Base-by-base conservation (phyloP, 2,113 vertebrate genomes). In the Takifugu flavidus region DNA sequence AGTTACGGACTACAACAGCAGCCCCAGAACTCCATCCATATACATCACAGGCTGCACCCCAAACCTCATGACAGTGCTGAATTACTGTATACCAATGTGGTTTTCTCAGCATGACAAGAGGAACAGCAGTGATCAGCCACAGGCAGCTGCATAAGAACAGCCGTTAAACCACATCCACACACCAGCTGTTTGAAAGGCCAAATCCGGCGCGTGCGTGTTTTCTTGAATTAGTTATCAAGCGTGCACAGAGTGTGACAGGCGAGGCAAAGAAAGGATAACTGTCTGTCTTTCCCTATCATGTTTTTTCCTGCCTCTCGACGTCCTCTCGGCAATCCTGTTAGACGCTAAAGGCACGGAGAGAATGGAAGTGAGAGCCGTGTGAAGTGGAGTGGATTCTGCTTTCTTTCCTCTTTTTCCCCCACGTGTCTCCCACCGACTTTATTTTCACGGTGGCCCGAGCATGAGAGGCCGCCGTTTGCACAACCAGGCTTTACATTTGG, bases 401-500 rank as follows among this genome's bases (percentile, higher is more conserved):
- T 65, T 25, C 31, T 72, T 55, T 10, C 28, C 42, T 39, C 49
- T 50, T 60, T 5, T 20, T 54, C 44, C 2, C 14, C 13, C 29
- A 34, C 51, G 0, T 27, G 4, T 15, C 26, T 12, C 3, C 12
- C 3, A 5, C 70, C 74, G 70, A 76, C 81, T 82, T 75, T 77
- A 84, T 87, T 80, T 80, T 67, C 76, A 84, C 60, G 83, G 77
- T 75, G 74, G 81, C 82, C 75, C 50, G 62, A 58, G 74, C 55
- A 43, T 67, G 74, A 82, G 72, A 72, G 57, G 65, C 76, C 34
- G 79, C 52, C 73, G 79, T 74, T 78, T 27, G 64, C 56, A 64
- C 25, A 68, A 86, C 86, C 72, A 58, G 82, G 89, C 86, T 89
- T 80, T 88, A 79, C 86, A 82, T 89, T 87, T 80, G 72, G 79